Base-by-base conservation (phyloP, 2,113 vertebrate genomes). In the Leucoraja erinaceus region DNA sequence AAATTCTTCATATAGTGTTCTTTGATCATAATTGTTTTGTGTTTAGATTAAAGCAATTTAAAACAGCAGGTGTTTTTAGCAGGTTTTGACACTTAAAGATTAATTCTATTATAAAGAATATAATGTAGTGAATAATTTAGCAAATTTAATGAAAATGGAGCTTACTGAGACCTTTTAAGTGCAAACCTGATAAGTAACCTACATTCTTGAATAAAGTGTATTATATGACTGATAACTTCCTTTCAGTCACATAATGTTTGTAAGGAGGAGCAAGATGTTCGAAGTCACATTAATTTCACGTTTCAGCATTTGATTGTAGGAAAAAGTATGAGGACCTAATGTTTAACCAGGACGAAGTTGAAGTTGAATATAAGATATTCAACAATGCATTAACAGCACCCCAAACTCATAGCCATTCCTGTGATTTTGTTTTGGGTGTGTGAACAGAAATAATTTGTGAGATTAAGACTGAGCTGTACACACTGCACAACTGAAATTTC, bases 81-180 rank as follows among this genome's bases (percentile, higher is more conserved):
- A 72, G 33, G 68, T 72, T 91, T 70, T 91, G 68, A 91, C 66
- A 54, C 66, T 74, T 91, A 70, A 91, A 72, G 90, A 91, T 91
- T 91, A 72, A 72, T 74, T 91, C 70, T 70, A 91, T 91, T 91
- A 91, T 72, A 74, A 91, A 33, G 22, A 91, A 91, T 72, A 74
- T 68, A 91, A 91, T 91, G 38, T 38, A 70, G 90, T 74, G 68
- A 91, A 91, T 91, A 74, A 91, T 33, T 38, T 54, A 31, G 61
- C 25, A 72, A 72, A 38, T 70, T 91, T 18, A 70, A 54, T 54
- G 90, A 91, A 72, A 72, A 91, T 47, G 68, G 72, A 91, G 68
- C 90, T 72, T 74, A 47, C 4, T 72, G n/a, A 72, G 66, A 47
- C 86, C 20, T 91, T 91, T 91, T 91, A 72, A 47, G 72, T 72